These are phyloP conservation scores for Achatina immaculata DNA, from an alignment of 1,140 invertebrate genomes.

Conservation along the genomic window DNA sequence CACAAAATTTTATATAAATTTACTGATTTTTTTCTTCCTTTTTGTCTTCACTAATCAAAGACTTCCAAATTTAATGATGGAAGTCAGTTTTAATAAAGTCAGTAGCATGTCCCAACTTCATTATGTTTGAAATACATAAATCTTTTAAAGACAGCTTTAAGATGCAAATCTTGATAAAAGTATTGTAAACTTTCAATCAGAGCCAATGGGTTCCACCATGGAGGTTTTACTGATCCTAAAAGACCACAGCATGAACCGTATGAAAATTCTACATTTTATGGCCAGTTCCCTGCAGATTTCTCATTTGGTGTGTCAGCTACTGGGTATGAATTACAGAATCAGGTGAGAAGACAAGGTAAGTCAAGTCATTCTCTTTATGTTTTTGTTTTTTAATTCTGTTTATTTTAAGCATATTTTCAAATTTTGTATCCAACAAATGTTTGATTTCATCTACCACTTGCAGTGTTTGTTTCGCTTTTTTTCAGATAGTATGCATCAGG, in stretches of 20 bases:
- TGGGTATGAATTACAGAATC: slow-evolving; percentile 66
- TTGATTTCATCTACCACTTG: no score
- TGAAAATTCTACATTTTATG: slow-evolving; percentile 45
- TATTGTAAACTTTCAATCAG: neutral
- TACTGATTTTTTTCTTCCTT: no score
- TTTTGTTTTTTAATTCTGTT: neutral
- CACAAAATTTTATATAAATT: no score
- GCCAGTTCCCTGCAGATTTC: slow-evolving; percentile 67
- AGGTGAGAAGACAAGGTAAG: slow-evolving; percentile 56
- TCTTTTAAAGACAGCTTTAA: no score
- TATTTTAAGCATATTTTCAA: neutral
- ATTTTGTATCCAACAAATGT: neutral
- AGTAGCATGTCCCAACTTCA: no score
- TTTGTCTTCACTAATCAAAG: no score
- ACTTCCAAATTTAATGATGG: no score
- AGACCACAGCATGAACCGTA: slow-evolving; percentile 12
- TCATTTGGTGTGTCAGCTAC: slow-evolving; percentile 69
- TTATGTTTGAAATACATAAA: no score
- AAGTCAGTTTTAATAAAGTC: no score
- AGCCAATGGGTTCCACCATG: slow-evolving; percentile 39
- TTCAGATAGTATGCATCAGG: no score
- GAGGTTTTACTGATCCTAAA: slow-evolving; percentile 34
- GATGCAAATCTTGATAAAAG: no score
- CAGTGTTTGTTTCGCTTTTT: no score
- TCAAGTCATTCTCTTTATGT: neutral